A percentile compares a stretch with the other conserved stretches of the same genome.
These are phyloP conservation scores for Chlorocebus sabaeus DNA, from an alignment of 2,113 vertebrate species.

Conservation along the genomic window DNA sequence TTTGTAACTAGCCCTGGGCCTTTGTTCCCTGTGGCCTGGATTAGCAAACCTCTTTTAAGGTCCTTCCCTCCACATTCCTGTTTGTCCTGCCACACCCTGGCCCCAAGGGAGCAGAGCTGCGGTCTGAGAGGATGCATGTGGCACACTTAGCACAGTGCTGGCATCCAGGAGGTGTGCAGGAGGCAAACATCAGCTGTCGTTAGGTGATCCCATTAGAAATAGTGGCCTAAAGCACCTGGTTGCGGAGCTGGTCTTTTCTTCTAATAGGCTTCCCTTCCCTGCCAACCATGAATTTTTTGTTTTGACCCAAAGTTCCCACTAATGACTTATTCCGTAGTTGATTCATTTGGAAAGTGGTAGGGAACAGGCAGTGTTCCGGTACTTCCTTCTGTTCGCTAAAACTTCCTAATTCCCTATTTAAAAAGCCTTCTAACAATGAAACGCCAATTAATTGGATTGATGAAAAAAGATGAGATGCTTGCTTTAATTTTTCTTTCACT, in stretches of 20 bases:
- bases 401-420: neutral
- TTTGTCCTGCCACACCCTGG: neutral
- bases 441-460: neutral
- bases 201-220: neutral
- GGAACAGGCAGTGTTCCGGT: neutral
- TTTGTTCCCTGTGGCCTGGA: neutral
- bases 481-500: neutral
- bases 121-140: neutral
- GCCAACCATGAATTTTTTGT: neutral
- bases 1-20: slow-evolving; percentile 10
- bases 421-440: neutral
- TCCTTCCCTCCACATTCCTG: neutral
- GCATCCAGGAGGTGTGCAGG: neutral
- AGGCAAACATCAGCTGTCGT: neutral
- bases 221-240: neutral
- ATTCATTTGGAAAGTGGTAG: neutral
- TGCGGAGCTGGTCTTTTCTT: neutral
- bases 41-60: neutral
- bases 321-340: neutral
- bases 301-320: neutral
- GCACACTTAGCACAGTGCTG: neutral
- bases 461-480: neutral
- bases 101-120: neutral
- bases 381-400: neutral
- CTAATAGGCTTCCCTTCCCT: neutral